Evolutionary conservation across 1,140 invertebrate species (phyloP).

Genomic region (Conopomorpha cramerella): DNA sequence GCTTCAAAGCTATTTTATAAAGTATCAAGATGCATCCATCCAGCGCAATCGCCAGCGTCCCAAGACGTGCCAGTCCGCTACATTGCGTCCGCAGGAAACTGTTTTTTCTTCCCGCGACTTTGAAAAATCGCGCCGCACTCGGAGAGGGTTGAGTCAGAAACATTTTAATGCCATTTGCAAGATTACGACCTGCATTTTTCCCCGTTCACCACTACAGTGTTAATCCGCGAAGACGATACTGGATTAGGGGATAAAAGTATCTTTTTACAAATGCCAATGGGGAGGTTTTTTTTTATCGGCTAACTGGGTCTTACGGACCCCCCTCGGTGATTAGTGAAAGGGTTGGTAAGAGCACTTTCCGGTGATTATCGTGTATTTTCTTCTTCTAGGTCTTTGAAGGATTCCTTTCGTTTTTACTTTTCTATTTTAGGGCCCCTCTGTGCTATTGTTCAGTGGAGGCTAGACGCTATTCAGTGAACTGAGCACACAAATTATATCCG

Average conservation of each 20-base stretch:
- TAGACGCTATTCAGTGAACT: neutral
- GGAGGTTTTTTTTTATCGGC: no score
- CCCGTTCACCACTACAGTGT: conserved; percentile 25
- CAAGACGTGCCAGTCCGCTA: conserved; percentile 52
- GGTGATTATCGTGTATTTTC: conserved; percentile 46
- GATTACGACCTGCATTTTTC: conserved; percentile 59
- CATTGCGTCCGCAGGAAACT: conserved; percentile 42
- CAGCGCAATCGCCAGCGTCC: conserved; percentile 20
- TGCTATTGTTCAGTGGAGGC: neutral
- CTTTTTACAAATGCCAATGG: conserved; percentile 48
- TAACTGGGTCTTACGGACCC: conserved; percentile 43
- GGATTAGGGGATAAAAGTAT: conserved; percentile 52
- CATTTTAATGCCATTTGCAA: conserved; percentile 60
- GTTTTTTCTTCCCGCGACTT: conserved; percentile 40
- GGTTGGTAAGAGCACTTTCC: conserved; percentile 36
- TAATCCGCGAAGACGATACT: conserved; percentile 53
- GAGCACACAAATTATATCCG: neutral
- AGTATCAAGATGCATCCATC: conserved; percentile 29
- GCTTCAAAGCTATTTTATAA: conserved; percentile 7
- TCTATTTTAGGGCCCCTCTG: neutral
- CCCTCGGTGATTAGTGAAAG: conserved; percentile 35
- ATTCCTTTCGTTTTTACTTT: neutral
- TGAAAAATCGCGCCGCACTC: conserved; percentile 46
- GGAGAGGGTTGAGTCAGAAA: conserved; percentile 50
- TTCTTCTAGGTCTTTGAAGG: conserved; percentile 7